A percentile compares a stretch with the other conserved stretches of the same genome.
Evolutionary conservation across 2,888 invertebrate genomes (phyloP).

Genomic region (Trypoxylon attenuatum): DNA sequence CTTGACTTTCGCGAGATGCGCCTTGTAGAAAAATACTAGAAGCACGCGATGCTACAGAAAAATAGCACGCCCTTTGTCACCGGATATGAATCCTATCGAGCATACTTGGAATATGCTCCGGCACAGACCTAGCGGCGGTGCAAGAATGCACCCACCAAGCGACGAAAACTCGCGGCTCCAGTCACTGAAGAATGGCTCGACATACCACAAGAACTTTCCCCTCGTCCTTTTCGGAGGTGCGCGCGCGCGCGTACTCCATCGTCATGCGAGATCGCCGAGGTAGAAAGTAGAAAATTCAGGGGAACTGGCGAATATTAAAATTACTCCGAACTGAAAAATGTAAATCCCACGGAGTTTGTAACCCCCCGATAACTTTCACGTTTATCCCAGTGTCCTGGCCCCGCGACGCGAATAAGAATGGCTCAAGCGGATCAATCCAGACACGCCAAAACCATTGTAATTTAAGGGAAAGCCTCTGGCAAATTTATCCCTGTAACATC

Average conservation of each 20-base stretch:
- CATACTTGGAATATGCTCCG: slow-evolving; percentile 57
- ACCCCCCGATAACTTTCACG: not conserved
- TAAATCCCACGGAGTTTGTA: slow-evolving; percentile 18
- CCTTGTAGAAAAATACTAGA: slow-evolving; percentile 26
- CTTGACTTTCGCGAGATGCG: slow-evolving; percentile 14
- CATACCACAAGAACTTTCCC: slow-evolving; percentile 48
- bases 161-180: slow-evolving; percentile 52
- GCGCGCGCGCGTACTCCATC: slow-evolving; percentile 1
- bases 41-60: slow-evolving; percentile 47
- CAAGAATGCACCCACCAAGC: slow-evolving; percentile 55
- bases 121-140: slow-evolving; percentile 35
- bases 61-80: slow-evolving; percentile 56
- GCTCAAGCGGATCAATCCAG: no score
- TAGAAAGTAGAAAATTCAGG: slow-evolving; percentile 34
- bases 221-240: slow-evolving; percentile 43
- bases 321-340: slow-evolving; percentile 2
- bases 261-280: slow-evolving; percentile 38
- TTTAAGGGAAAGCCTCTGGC: no score
- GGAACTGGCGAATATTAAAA: slow-evolving; percentile 30
- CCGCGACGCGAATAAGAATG: not conserved
- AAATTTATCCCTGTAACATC: not conserved
- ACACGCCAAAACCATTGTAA: not conserved
- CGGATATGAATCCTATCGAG: slow-evolving; percentile 61
- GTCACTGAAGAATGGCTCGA: slow-evolving; percentile 55
- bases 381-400: not conserved